phyloP scores from a whole-genome alignment of 2,113 vertebrate genomes.

The Tragulus kanchil region DNA sequence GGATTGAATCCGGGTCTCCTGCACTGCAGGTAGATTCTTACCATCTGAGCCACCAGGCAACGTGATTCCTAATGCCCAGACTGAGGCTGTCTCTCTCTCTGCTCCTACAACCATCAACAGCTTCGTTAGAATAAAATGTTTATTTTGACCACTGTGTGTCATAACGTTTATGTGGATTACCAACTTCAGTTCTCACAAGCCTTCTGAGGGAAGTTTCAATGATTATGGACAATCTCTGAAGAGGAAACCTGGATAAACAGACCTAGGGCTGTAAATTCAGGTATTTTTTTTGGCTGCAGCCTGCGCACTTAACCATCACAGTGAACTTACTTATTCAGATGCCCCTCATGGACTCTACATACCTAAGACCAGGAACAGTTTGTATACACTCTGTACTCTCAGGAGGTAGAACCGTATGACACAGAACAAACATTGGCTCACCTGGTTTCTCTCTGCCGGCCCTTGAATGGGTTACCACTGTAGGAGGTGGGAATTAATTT shows the following conservation, averaged over 20 bases:
- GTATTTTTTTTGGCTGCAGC: neutral
- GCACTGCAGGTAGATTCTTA: neutral
- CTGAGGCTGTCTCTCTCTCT: accelerated
- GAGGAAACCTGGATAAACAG: neutral
- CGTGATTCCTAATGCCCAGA: neutral
- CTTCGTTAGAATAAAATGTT: neutral
- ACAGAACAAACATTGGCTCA: neutral
- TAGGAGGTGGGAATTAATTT: neutral
- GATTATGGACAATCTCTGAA: neutral
- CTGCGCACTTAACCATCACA: neutral
- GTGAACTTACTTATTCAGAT: neutral
- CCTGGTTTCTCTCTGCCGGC: neutral
- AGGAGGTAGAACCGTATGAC: neutral
- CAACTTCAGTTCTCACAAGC: neutral
- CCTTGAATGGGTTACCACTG: neutral
- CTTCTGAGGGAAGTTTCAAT: neutral
- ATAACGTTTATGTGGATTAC: neutral
- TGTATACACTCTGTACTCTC: neutral
- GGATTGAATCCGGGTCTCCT: neutral
- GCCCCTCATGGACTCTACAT: neutral
- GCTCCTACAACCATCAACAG: neutral
- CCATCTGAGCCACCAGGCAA: neutral
- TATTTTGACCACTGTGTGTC: neutral
- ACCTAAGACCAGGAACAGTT: neutral
- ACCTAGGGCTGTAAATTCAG: neutral